Conservation (phyloP, 2,888 invertebrate genomes). For the Oscheius sp. region DNA sequence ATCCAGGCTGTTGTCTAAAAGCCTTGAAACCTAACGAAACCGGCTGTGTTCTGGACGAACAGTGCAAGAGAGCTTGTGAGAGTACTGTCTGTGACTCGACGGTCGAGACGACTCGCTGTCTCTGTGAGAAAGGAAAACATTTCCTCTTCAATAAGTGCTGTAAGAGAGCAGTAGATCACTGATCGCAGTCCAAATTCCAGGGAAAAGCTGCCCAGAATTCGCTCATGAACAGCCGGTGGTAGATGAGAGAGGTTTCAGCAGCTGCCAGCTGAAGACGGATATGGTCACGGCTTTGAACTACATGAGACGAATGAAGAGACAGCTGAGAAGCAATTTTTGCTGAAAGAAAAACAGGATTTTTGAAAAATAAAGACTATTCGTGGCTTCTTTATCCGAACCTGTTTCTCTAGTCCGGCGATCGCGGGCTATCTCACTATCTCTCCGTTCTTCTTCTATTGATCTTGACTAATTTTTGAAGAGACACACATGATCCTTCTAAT, state of each 20-base stretch:
- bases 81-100: slow-evolving; percentile 66
- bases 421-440: background rate
- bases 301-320: slow-evolving; percentile 58
- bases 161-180: slow-evolving; percentile 45
- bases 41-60: slow-evolving; percentile 69
- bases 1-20: slow-evolving; percentile 65
- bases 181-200: slow-evolving; percentile 40
- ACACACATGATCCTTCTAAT: background rate
- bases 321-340: slow-evolving; percentile 60
- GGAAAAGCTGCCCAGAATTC: slow-evolving; percentile 66
- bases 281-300: slow-evolving; percentile 50
- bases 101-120: slow-evolving; percentile 57
- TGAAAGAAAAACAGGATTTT: slow-evolving; percentile 29
- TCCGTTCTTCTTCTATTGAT: slow-evolving; percentile 4
- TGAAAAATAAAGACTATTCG: background rate
- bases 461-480: background rate
- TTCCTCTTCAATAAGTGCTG: slow-evolving; percentile 72
- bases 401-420: background rate
- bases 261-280: slow-evolving; percentile 60
- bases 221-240: slow-evolving; percentile 60
- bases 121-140: slow-evolving; percentile 66
- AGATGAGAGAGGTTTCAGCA: slow-evolving; percentile 59
- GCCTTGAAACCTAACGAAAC: slow-evolving; percentile 70
- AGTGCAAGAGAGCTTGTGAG: slow-evolving; percentile 68
- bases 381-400: slow-evolving; percentile 12